Evolutionary conservation across 2,113 vertebrate species (phyloP).

Genomic region (Actenoides lindsayi): DNA sequence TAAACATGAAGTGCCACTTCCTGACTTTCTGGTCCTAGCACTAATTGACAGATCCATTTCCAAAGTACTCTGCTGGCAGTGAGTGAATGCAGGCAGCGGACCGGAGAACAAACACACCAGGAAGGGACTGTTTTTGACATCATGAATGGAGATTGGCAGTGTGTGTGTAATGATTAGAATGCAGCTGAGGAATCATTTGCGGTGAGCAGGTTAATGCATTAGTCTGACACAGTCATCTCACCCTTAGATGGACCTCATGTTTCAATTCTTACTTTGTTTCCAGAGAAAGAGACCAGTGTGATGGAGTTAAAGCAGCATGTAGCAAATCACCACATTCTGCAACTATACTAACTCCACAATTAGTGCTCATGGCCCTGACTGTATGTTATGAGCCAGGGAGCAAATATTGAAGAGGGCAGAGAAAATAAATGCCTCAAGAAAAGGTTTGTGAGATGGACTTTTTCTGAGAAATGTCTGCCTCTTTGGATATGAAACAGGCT

Average conservation of each 20-base stretch:
- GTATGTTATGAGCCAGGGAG: not conserved
- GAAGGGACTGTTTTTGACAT: not conserved
- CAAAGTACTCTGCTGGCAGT: not conserved
- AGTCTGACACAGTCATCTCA: not conserved
- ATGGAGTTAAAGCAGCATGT: not conserved
- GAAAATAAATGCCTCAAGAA: not conserved
- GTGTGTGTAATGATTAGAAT: not conserved
- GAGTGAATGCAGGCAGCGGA: not conserved
- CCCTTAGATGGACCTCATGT: slow-evolving; percentile 12
- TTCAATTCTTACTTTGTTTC: not conserved
- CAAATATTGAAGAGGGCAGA: not conserved
- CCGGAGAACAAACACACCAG: not conserved
- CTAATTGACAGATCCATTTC: not conserved
- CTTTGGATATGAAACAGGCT: not conserved
- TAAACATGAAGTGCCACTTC: not conserved
- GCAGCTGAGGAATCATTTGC: not conserved
- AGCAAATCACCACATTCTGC: slow-evolving; percentile 21
- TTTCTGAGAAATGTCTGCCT: not conserved
- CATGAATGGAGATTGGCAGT: not conserved
- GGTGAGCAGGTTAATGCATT: not conserved
- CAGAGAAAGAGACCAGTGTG: not conserved
- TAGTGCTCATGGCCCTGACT: not conserved
- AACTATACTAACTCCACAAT: not conserved
- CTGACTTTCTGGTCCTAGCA: not conserved
- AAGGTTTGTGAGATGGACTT: not conserved